Evolutionary conservation across 2,797 vertebrate genomes (phyloP).

Genomic region (Dromococcyx pavoninus): DNA sequence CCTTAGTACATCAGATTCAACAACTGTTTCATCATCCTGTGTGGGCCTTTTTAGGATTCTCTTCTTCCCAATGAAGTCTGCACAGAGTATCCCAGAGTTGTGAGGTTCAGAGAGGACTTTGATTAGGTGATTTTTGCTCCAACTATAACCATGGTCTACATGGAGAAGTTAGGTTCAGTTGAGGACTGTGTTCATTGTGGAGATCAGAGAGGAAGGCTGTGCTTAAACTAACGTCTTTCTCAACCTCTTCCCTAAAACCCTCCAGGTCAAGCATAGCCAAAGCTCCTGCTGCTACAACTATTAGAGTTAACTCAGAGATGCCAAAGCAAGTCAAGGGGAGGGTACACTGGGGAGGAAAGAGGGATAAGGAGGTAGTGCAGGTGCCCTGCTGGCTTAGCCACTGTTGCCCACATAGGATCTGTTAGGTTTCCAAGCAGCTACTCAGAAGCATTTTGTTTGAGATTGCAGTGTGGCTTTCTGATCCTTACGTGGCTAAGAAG

Average conservation of each 20-base stretch:
- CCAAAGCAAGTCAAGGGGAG: not conserved
- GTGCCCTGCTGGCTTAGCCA: not conserved
- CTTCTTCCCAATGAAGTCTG: not conserved
- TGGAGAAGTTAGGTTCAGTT: not conserved
- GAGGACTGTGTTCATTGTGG: not conserved
- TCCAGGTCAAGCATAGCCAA: not conserved
- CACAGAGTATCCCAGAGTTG: not conserved
- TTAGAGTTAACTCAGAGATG: not conserved
- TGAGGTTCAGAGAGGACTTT: not conserved
- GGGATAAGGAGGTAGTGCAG: not conserved
- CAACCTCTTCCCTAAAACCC: not conserved
- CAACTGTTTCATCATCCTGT: not conserved
- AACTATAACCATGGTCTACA: fast-evolving
- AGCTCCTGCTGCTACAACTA: not conserved
- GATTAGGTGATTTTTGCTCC: not conserved
- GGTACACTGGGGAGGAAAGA: not conserved
- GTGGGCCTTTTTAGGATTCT: not conserved
- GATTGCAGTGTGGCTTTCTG: not conserved
- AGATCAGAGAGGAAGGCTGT: not conserved
- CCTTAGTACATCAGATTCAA: not conserved
- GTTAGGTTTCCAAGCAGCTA: not conserved
- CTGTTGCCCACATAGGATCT: not conserved
- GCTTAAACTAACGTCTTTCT: not conserved
- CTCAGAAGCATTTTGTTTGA: not conserved
- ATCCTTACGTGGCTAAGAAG: not conserved